Evolutionary conservation across 2,888 invertebrate species (phyloP), one percentile per base, ranked within the genome.

Genomic region (Leucoptera coffeella): DNA sequence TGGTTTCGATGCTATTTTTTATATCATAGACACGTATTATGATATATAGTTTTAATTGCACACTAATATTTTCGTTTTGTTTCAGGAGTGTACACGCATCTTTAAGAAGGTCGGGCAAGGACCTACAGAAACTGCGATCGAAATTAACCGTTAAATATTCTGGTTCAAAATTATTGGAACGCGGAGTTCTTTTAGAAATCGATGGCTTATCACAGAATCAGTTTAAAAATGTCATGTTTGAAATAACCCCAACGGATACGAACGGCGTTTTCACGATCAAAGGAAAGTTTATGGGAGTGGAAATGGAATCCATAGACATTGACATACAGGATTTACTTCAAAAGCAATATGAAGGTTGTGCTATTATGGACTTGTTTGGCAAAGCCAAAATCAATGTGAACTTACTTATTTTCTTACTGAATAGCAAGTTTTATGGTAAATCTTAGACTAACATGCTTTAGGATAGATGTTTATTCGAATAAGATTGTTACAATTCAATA

Each of bases 381-480:
- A 82, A 80, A 50, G 84, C 84, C 12, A 80, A 81, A 51, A 75
- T 86, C 36, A 85, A 86, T 44, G 82, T 86, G 11, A 85, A 85
- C 50, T 71, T 85, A 23, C 64, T 86, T 22, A 72, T 86, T 35
- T 81, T 80, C 47, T 67, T 86, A 33, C 55, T 86, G 15, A 85
- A 86, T 50, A 78, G 77, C 40, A 86, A 86, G 52, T 86, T 85
- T 58, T 85, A 84, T 47, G 76, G 78, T 35, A 79, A 78, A 38
- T 32, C n/a, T n/a, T n/a, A n/a, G n/a, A n/a, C n/a, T n/a, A n/a
- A n/a, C n/a, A n/a, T n/a, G n/a, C n/a, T n/a, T n/a, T n/a, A n/a
- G n/a, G n/a, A n/a, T n/a, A n/a, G n/a, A n/a, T n/a, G n/a, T n/a
- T n/a, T n/a, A n/a, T n/a, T n/a, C n/a, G n/a, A n/a, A n/a, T n/a